Evolutionary conservation across 2,888 invertebrate genomes (phyloP).

Genomic region (Rugalucina vietnamica): DNA sequence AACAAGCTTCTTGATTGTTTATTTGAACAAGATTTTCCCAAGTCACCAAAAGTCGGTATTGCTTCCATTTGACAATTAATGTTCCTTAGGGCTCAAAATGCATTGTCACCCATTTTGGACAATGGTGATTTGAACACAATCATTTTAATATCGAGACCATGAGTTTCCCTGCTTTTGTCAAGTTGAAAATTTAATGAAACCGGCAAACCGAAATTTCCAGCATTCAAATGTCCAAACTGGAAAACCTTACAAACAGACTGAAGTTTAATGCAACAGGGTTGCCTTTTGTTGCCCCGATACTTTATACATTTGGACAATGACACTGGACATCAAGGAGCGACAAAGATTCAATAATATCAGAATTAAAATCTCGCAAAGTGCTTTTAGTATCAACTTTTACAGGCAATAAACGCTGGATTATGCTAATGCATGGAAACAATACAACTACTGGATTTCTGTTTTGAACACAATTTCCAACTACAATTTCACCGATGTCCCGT

Average conservation of each 20-base stretch:
- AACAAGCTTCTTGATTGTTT: too few relatives aligned
- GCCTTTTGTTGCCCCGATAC: background rate
- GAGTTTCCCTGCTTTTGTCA: too few relatives aligned
- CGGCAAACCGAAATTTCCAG: too few relatives aligned
- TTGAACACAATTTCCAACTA: background rate
- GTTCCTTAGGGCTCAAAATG: too few relatives aligned
- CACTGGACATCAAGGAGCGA: background rate
- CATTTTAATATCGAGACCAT: too few relatives aligned
- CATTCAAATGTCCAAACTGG: too few relatives aligned
- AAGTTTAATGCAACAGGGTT: background rate
- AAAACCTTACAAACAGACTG: background rate
- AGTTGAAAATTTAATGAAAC: too few relatives aligned
- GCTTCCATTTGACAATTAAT: too few relatives aligned
- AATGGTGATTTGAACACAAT: too few relatives aligned
- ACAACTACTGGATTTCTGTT: background rate
- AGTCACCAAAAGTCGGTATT: too few relatives aligned
- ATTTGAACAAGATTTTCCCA: too few relatives aligned
- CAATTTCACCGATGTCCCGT: background rate
- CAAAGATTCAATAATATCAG: background rate
- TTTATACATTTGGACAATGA: background rate
- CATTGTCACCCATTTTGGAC: too few relatives aligned
- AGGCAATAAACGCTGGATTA: background rate
- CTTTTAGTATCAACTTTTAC: background rate
- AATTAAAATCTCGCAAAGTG: background rate
- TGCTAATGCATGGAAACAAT: background rate